Base-by-base conservation (phyloP, 2,113 vertebrate species). In the Thryonomys swinderianus region DNA sequence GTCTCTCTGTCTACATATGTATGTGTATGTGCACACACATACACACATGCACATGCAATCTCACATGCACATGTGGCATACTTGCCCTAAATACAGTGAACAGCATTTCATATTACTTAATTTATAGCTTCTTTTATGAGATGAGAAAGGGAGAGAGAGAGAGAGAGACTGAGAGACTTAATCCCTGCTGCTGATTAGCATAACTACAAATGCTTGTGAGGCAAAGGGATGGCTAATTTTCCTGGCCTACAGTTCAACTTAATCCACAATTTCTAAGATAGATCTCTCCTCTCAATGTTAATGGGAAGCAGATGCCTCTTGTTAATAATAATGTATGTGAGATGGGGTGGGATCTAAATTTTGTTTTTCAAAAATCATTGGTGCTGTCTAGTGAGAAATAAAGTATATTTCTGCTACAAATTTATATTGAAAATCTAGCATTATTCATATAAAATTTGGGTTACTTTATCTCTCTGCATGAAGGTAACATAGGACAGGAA, bases 281-380 rank as follows among this genome's bases (percentile, higher is more conserved):
- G 98, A 98, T 98, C 95, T 76, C 73, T 95, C 97, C 98, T 98
- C 97, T 96, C 96, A 92, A 91, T 98, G 97, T 98, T 99, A 99
- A 98, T 98, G 96, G 98, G 98, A 99, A 98, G 97, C 98, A 99
- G 98, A 99, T 99, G 99, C 98, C 97, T 97, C 97, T 98, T 97
- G 98, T 99, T 99, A 98, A 98, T 99, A 98, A 96, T 97, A 98
- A 95, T 42, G 91, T 96, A 97, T 97, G 92, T 95, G 95, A 90
- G 83, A 53, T 80, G 94, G 74, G n/a, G 7, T 40, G n/a, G 7
- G 25, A 34, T 40, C 73, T 11, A 96, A 94, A 93, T 93, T 92
- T 95, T 32, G 21, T 97, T 96, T 97, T 98, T 97, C 96, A 96
- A 94, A 97, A 97, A 81, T 92, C 96, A 74, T 94, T 61, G 59